These are phyloP conservation scores for Acipenser transmontanus DNA, from an alignment of 2,797 vertebrate genomes.

Conservation along the genomic window DNA sequence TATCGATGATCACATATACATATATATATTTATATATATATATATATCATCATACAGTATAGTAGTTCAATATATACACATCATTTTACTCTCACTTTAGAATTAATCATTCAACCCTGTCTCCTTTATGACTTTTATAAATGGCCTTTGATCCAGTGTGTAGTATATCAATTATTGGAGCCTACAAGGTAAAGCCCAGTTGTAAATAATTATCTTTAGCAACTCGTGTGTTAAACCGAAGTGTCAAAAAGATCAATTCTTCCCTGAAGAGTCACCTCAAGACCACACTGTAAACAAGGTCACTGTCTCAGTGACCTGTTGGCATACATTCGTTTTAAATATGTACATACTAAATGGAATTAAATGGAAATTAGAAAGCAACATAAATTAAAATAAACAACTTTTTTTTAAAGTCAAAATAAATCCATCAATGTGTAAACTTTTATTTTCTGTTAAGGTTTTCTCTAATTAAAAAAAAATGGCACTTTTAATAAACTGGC, in stretches of 20 bases:
- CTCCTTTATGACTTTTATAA: not conserved
- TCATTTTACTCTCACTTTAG: not conserved
- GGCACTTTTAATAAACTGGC: too few species aligned
- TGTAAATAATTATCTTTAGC: slow-evolving; percentile 1
- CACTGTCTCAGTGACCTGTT: not conserved
- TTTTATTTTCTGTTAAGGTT: too few species aligned
- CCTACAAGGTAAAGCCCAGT: not conserved
- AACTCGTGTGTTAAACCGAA: not conserved
- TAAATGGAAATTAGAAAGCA: too few species aligned
- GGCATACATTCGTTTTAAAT: not conserved
- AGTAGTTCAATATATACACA: too few species aligned
- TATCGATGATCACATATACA: too few species aligned
- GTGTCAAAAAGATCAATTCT: not conserved
- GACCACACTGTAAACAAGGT: not conserved
- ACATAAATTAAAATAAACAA: too few species aligned
- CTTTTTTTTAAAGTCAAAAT: too few species aligned
- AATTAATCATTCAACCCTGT: not conserved
- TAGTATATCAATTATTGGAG: not conserved
- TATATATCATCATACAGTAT: too few species aligned
- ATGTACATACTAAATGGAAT: too few species aligned
- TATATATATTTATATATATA: too few species aligned
- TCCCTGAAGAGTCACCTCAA: not conserved
- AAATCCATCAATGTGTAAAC: too few species aligned
- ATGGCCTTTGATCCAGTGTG: not conserved
- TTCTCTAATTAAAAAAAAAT: too few species aligned